These are phyloP conservation scores for Troides oblongomaculatus DNA, from an alignment of 2,888 invertebrate genomes.

Conservation along the genomic window DNA sequence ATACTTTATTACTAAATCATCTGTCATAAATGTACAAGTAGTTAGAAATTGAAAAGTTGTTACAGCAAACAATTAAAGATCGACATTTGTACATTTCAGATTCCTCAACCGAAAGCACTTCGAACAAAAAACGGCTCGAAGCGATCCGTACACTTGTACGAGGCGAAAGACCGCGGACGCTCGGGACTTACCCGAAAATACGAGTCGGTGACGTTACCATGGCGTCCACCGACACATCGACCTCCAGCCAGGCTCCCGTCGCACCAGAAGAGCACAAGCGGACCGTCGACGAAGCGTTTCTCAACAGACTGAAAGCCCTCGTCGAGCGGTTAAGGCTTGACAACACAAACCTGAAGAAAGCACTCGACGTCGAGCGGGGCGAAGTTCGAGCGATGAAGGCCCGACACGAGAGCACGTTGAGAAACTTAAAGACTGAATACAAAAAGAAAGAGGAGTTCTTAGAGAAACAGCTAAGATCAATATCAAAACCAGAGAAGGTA, in stretches of 20 bases:
- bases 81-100: conserved; percentile 52
- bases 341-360: conserved; percentile 80
- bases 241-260: conserved; percentile 70
- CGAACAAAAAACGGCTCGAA: conserved; percentile 48
- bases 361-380: conserved; percentile 81
- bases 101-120: conserved; percentile 48
- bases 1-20: too few species aligned
- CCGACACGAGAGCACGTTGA: conserved; percentile 78
- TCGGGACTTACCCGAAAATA: conserved; percentile 66
- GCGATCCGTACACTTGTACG: conserved; percentile 52
- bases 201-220: conserved; percentile 72
- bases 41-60: too few species aligned
- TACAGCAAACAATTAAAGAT: background rate
- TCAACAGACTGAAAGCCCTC: conserved; percentile 80
- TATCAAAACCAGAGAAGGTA: conserved; percentile 52
- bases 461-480: conserved; percentile 71
- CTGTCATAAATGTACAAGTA: too few species aligned
- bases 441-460: conserved; percentile 79
- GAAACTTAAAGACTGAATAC: conserved; percentile 80
- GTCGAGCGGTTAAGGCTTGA: conserved; percentile 82
- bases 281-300: conserved; percentile 75
- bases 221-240: conserved; percentile 78
- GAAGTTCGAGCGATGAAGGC: conserved; percentile 82
- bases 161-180: conserved; percentile 76
- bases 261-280: conserved; percentile 71